A percentile compares a stretch with the other conserved stretches of the same genome.
These are phyloP conservation scores for Encarsia formosa DNA, from an alignment of 2,888 invertebrate species.

Conservation along the genomic window DNA sequence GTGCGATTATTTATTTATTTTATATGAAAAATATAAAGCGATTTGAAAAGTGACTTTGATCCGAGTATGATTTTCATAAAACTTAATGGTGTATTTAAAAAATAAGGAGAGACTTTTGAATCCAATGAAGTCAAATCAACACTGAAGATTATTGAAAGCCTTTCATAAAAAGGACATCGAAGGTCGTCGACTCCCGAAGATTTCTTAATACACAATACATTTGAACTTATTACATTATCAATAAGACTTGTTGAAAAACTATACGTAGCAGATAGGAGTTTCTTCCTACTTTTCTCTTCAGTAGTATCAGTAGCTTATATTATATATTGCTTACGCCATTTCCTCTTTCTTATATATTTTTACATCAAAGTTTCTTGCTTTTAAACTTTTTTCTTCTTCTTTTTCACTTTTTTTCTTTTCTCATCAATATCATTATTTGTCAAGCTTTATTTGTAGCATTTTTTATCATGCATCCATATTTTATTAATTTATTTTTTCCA, in stretches of 20 bases:
- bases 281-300: conserved; percentile 19
- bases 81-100: no score
- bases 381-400: conserved; percentile 1
- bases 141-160: no score
- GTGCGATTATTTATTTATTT: no score
- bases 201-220: no score
- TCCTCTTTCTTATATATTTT: conserved; percentile 4
- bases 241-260: background rate
- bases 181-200: no score
- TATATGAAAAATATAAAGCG: no score
- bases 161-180: no score
- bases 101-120: no score
- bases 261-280: conserved; percentile 11
- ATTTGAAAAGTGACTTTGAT: no score
- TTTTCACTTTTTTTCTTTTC: conserved; percentile 1
- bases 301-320: conserved; percentile 3
- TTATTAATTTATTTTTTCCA: background rate
- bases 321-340: conserved; percentile 3
- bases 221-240: no score
- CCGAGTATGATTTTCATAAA: no score
- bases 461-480: background rate
- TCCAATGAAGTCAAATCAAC: no score
- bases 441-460: background rate
- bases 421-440: background rate
- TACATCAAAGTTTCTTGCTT: background rate